These are phyloP conservation scores for Pyralis farinalis DNA, from an alignment of 2,888 invertebrate genomes.

Conservation along the genomic window DNA sequence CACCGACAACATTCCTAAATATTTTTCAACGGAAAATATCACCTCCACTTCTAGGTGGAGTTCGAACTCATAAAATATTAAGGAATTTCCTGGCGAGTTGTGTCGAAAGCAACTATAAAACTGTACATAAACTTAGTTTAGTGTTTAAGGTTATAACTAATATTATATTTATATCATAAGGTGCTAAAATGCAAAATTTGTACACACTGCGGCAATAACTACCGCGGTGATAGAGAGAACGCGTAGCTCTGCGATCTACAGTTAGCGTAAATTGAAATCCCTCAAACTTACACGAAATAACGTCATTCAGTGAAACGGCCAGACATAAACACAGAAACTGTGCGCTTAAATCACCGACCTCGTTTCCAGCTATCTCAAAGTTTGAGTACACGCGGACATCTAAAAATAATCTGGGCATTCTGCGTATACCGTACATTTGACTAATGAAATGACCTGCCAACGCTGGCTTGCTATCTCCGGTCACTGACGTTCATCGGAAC, in stretches of 20 bases:
- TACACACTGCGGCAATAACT: background rate
- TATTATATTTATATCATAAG: too few species aligned
- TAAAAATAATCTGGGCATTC: conserved; percentile 48
- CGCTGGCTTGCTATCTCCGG: conserved; percentile 46
- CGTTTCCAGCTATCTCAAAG: conserved; percentile 39
- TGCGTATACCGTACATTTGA: conserved; percentile 21
- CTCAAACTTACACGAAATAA: background rate
- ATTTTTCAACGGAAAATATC: too few species aligned
- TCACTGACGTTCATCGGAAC: conserved; percentile 42
- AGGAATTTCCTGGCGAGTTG: too few species aligned
- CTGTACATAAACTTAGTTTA: too few species aligned
- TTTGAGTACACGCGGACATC: conserved; percentile 39
- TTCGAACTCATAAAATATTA: too few species aligned
- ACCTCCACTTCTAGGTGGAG: too few species aligned
- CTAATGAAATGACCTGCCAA: conserved; percentile 45
- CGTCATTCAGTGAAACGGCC: conserved; percentile 25
- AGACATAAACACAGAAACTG: conserved; percentile 38
- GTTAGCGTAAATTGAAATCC: background rate
- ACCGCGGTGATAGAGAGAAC: background rate
- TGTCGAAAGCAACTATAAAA: too few species aligned
- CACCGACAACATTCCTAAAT: too few species aligned
- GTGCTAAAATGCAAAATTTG: background rate
- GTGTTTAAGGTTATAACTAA: too few species aligned
- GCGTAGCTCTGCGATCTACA: background rate
- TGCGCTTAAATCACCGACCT: conserved; percentile 44